Evolutionary conservation across 1,140 invertebrate species (phyloP).

Genomic region (Mactra quadrangularis): DNA sequence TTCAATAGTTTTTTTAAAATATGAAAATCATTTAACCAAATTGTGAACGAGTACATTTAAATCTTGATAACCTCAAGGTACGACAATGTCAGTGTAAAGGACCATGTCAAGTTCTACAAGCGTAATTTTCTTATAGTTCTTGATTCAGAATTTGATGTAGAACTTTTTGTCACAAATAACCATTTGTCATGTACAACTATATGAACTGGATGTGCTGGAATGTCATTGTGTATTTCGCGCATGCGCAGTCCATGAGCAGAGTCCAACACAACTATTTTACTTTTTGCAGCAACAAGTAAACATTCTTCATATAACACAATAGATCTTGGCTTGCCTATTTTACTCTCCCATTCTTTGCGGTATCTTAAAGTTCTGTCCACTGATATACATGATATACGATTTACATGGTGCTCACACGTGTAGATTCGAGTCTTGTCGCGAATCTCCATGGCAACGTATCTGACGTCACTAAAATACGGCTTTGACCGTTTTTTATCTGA

Average conservation of each 20-base stretch:
- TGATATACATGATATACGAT: conserved; percentile 11
- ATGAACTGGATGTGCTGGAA: conserved; percentile 13
- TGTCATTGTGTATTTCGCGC: conserved; percentile 5
- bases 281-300: conserved; percentile 14
- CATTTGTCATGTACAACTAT: neutral
- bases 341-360: conserved; percentile 1
- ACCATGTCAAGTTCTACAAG: too few species aligned
- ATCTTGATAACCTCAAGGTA: too few species aligned
- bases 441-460: conserved; percentile 19
- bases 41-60: too few species aligned
- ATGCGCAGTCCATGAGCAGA: neutral
- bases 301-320: neutral
- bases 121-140: conserved; percentile 15
- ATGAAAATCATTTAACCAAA: too few species aligned
- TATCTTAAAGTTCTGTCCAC: neutral
- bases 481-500: conserved; percentile 6
- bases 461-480: conserved; percentile 29
- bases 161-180: conserved; percentile 19
- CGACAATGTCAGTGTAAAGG: too few species aligned
- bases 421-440: conserved; percentile 22
- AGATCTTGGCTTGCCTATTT: neutral
- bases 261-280: conserved; percentile 8
- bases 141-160: neutral
- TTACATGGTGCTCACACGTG: conserved; percentile 3
- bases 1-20: too few species aligned